Conservation (phyloP, 1,140 invertebrate species). For the Drosophila virilis region DNA sequence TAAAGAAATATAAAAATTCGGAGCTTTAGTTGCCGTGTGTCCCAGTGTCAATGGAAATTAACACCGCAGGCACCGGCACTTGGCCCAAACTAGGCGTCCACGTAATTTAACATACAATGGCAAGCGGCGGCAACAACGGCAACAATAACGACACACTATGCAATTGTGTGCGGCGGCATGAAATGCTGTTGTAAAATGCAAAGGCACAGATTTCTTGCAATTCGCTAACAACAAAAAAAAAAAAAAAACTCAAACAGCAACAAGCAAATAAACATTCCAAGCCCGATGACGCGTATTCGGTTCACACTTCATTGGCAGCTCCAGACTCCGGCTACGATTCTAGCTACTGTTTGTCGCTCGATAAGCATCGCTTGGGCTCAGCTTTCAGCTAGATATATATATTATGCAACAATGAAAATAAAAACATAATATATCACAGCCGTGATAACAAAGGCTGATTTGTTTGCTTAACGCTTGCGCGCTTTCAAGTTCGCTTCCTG, state of each 20-base stretch:
- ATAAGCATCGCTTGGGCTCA: slow-evolving; percentile 34
- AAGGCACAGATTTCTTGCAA: slow-evolving; percentile 68
- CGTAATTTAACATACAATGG: slow-evolving; percentile 78
- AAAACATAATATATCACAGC: slow-evolving; percentile 9
- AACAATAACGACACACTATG: slow-evolving; percentile 45
- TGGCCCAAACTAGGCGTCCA: slow-evolving; percentile 69
- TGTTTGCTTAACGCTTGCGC: slow-evolving; percentile 52
- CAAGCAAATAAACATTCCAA: slow-evolving; percentile 40
- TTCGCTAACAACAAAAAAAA: slow-evolving; percentile 12
- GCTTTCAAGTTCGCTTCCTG: slow-evolving; percentile 77
- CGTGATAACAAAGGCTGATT: slow-evolving; percentile 40
- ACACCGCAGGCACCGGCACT: slow-evolving; percentile 60
- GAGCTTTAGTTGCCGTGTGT: slow-evolving; percentile 27
- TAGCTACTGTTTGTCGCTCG: slow-evolving; percentile 32
- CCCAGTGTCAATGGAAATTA: slow-evolving; percentile 80
- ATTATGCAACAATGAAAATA: slow-evolving; percentile 35
- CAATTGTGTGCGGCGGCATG: slow-evolving; percentile 66
- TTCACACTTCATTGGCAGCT: slow-evolving; percentile 43
- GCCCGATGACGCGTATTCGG: slow-evolving; percentile 52
- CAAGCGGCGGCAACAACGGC: slow-evolving; percentile 26
- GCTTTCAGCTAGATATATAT: not conserved
- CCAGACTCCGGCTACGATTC: not conserved
- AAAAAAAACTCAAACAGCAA: slow-evolving; percentile 10
- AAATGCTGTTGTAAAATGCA: slow-evolving; percentile 57
- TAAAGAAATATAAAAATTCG: slow-evolving; percentile 67